Percentiles rank a stretch among this genome's conserved stretches.
Conservation (phyloP, 2,113 vertebrate genomes). For the Antigone vipio region DNA sequence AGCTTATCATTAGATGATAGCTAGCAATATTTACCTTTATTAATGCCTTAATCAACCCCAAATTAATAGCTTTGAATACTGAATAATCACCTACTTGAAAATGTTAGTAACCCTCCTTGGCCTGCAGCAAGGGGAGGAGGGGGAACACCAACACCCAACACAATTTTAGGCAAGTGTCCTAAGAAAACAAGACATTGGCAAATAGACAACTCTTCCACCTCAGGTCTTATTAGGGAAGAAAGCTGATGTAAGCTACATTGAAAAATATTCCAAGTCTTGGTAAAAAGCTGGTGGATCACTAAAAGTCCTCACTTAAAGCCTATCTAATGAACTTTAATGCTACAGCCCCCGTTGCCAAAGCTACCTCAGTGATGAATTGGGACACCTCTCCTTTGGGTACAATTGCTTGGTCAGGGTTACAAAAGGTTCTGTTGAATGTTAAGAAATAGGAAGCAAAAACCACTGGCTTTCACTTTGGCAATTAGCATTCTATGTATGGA, state of each 20-base stretch:
- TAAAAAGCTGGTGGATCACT: constrained; percentile 1
- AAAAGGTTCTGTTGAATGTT: not conserved
- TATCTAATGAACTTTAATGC: not conserved
- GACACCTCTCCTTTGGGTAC: not conserved
- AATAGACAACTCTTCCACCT: not conserved
- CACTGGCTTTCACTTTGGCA: not conserved
- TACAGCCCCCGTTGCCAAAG: not conserved
- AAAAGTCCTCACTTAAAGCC: not conserved
- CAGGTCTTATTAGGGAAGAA: not conserved
- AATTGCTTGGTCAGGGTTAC: not conserved
- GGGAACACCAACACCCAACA: not conserved
- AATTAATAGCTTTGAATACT: not conserved
- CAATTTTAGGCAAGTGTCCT: not conserved
- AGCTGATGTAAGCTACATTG: not conserved
- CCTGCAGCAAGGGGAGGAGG: not conserved
- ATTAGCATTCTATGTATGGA: not conserved
- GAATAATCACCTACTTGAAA: not conserved
- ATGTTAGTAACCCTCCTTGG: not conserved
- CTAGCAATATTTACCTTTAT: not conserved
- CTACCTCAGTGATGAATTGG: not conserved
- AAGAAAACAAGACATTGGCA: not conserved
- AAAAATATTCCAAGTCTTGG: not conserved
- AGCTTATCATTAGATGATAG: not conserved
- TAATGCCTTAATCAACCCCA: not conserved
- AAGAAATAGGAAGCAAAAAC: not conserved